Base-by-base conservation (phyloP, 2,888 invertebrate species). In the Dione vanillae region DNA sequence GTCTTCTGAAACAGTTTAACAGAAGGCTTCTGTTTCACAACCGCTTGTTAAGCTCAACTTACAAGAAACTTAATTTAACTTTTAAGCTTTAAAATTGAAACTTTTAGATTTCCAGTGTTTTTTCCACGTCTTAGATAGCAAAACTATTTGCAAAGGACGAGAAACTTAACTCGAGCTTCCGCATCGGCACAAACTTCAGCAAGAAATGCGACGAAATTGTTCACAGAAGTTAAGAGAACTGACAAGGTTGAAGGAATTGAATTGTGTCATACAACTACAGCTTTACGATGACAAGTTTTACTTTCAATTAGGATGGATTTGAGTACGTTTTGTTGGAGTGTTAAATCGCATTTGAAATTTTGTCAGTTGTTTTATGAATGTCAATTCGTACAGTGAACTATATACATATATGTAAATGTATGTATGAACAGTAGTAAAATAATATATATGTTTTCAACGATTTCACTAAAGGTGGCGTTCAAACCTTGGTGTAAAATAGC, bases 181-280 rank as follows among this genome's bases (percentile, higher is more conserved):
- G 9, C 43, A 6, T 56, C 43, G 27, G 41, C 12, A 59, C 6
- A 59, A 59, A 59, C 59, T 59, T 59, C 11, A 14, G 43, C 43
- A 27, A 59, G 59, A 43, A 59, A 10, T 59, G 59, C 43, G 59
- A 59, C 59, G 43, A 59, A 43, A 43, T 59, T 43, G 43, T 59
- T 59, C 5, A 43, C 20, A 27, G 43, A 59, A 59, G 59, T 59
- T 59, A n/a, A 41, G 43, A 59, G 14, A 59, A n/a, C 59, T 59
- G 59, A 59, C 59, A 54, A 54, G 59, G 43, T 20, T 59, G 43
- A 59, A 59, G 43, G 59, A 59, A 20, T 59, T 43, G 20, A 59
- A 43, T 59, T 59, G 27, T 59, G 43, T 6, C 3, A 37, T 37
- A 35, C 11, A n/a, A 19, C 16, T 49, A 54, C 35, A 56, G 37